Evolutionary conservation across 2,888 invertebrate species (phyloP).

Genomic region (Carterocephalus palaemon): DNA sequence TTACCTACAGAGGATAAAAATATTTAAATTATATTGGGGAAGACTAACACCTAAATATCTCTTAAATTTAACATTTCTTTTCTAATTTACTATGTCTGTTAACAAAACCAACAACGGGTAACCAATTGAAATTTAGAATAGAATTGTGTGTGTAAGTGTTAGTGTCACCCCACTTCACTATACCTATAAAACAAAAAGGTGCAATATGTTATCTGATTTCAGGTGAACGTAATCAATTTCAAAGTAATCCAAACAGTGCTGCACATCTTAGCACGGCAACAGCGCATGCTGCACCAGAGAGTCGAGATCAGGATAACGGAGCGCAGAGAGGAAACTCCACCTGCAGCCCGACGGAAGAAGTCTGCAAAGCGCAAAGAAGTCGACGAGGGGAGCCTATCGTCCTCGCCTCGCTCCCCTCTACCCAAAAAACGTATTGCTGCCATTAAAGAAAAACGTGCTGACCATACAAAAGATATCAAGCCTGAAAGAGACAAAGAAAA

Average conservation of each 20-base stretch:
- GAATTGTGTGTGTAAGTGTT: no score
- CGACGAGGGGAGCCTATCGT: constrained; percentile 16
- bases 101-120: no score
- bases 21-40: no score
- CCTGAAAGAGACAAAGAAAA: constrained; percentile 5
- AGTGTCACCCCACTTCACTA: no score
- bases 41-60: no score
- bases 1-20: no score
- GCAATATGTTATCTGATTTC: constrained; percentile 25
- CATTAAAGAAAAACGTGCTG: constrained; percentile 27
- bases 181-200: no score
- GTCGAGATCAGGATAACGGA: constrained; percentile 48
- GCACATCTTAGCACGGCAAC: constrained; percentile 56
- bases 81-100: no score
- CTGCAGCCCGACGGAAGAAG: constrained; percentile 20
- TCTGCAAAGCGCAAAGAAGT: constrained; percentile 13
- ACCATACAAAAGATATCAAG: constrained; percentile 5
- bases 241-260: constrained; percentile 57
- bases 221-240: constrained; percentile 54
- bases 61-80: no score
- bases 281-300: constrained; percentile 55
- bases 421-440: constrained; percentile 19
- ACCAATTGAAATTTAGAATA: no score
- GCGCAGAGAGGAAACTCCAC: not conserved
- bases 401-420: constrained; percentile 7